These are phyloP conservation scores for Myoxocephalus aenaeus DNA, from an alignment of 2,797 vertebrate genomes.

Conservation along the genomic window DNA sequence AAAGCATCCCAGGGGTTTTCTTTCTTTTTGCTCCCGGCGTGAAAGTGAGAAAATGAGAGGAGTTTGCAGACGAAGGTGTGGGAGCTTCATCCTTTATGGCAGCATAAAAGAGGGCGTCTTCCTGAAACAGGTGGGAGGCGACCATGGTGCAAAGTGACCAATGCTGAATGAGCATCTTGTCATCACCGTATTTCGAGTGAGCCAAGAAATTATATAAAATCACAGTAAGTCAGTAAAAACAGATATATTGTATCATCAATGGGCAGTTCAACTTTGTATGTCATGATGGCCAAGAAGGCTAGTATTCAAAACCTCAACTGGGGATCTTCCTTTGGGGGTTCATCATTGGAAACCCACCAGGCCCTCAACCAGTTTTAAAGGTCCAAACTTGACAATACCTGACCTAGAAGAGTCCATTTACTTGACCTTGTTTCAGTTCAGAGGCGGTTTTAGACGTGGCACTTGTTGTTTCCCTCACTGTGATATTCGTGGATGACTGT, in stretches of 20 bases:
- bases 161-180: neutral
- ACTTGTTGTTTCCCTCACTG: neutral
- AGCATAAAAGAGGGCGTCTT: conserved; percentile 32
- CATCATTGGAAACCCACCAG: neutral
- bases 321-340: neutral
- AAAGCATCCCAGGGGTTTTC: neutral
- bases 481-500: neutral
- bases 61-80: neutral
- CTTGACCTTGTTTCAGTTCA: conserved; percentile 15
- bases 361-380: neutral
- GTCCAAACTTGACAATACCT: conserved; percentile 30
- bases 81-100: conserved; percentile 19
- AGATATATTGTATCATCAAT: neutral
- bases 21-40: neutral
- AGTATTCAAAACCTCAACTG: neutral
- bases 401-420: conserved; percentile 12
- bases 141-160: neutral
- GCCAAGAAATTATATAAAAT: conserved; percentile 1
- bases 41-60: neutral
- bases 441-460: neutral
- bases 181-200: neutral
- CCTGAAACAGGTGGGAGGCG: conserved; percentile 9
- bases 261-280: neutral
- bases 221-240: conserved; percentile 21
- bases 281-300: neutral